Evolutionary conservation across 2,797 vertebrate species (phyloP), one percentile per base, ranked within the genome.

Genomic region (Arctocebus calabarensis): DNA sequence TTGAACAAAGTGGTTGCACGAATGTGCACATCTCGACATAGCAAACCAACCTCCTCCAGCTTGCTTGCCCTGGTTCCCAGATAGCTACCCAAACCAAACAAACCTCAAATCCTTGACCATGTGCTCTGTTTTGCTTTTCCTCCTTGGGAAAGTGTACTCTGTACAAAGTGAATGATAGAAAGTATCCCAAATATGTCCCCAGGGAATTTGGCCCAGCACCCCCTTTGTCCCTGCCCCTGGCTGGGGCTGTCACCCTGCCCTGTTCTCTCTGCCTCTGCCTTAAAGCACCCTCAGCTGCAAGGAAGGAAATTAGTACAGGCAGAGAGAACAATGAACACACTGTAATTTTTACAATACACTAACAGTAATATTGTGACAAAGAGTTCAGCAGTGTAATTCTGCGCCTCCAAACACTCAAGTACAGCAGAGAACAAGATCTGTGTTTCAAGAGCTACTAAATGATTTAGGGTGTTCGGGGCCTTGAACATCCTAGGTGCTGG

Each of bases 281-380:
- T 87, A 94, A 81, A 82, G 91, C 71, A 4, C n/a, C n/a, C 2
- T 90, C 90, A 82, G 48, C 96, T 90, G 34, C 52, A 84, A 96
- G 29, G 91, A 45, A 94, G 88, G 79, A 78, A 94, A 89, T 82
- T 17, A 88, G 82, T 7, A 34, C 61, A 22, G 77, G 66, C 61
- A 74, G n/a, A 85, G 45, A 2, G 48, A 97, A 75, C 68, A 96
- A 88, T 55, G 70, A 96, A 71, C 34, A 95, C 73, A 57, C 32
- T 93, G 90, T 91, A 94, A 94, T 81, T 98, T 97, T 90, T 94
- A 85, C 94, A 94, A 93, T 59, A 78, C 84, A 87, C 96, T 94
- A 96, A 71, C 81, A 96, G 95, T 93, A 97, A 97, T 96, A 96
- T 79, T 97, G 97, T 97, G 97, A 96, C 97, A 98, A 94, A 96